A percentile compares a stretch with the other conserved stretches of the same genome.
phyloP scores from a whole-genome alignment of 1,140 invertebrate species.

The Drosophila kurseongensis region DNA sequence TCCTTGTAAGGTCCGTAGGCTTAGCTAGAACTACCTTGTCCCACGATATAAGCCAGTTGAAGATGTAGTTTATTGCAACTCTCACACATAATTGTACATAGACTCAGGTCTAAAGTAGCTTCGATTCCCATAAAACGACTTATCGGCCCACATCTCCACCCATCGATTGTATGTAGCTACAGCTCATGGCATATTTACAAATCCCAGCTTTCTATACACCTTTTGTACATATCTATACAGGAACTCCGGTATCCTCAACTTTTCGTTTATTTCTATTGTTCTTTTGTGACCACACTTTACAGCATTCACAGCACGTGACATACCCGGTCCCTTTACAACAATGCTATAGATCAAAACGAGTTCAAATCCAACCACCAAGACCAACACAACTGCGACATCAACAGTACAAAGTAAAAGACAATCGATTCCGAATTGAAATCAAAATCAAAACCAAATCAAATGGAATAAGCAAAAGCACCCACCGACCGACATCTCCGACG shows the following conservation, averaged over 20 bases:
- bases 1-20: neutral
- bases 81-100: slow-evolving; percentile 16
- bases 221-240: slow-evolving; percentile 11
- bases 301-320: slow-evolving; percentile 81
- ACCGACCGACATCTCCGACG: slow-evolving; percentile 40
- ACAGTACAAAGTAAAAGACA: slow-evolving; percentile 76
- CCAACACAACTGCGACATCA: slow-evolving; percentile 64
- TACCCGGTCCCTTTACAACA: slow-evolving; percentile 82
- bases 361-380: slow-evolving; percentile 60
- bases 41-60: slow-evolving; percentile 1
- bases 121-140: neutral
- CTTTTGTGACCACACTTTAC: slow-evolving; percentile 75
- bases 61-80: neutral
- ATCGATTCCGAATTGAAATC: slow-evolving; percentile 29
- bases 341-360: slow-evolving; percentile 71
- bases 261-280: slow-evolving; percentile 52
- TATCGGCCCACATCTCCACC: slow-evolving; percentile 12
- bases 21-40: slow-evolving; percentile 2
- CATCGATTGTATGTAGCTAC: slow-evolving; percentile 26
- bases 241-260: slow-evolving; percentile 37
- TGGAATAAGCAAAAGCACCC: slow-evolving; percentile 29
- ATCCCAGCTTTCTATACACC: slow-evolving; percentile 35
- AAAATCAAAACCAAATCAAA: slow-evolving; percentile 47
- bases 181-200: slow-evolving; percentile 28
- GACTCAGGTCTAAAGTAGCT: slow-evolving; percentile 14